phyloP scores from a whole-genome alignment of 2,797 vertebrate species.

The Amazonetta brasiliensis region DNA sequence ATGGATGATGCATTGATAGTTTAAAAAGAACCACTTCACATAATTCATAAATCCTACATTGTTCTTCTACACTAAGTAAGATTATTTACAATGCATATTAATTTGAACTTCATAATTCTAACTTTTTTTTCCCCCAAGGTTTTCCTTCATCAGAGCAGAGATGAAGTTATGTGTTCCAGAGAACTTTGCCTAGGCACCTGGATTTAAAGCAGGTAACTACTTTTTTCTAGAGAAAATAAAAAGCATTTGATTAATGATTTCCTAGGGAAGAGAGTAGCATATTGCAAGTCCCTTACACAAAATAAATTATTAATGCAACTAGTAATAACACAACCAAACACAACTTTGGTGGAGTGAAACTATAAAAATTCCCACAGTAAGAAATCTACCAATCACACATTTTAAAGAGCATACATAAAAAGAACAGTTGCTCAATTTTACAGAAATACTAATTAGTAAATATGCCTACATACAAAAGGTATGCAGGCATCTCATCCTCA shows the following conservation, averaged over 20 bases:
- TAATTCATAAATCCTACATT: background rate
- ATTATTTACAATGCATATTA: background rate
- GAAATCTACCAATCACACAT: background rate
- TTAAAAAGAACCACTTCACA: background rate
- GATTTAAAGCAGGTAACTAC: background rate
- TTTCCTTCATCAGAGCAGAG: background rate
- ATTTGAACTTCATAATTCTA: background rate
- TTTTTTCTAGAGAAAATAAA: background rate
- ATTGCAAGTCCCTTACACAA: background rate
- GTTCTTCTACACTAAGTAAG: background rate
- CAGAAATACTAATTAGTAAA: background rate
- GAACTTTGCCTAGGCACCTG: background rate
- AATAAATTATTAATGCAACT: background rate
- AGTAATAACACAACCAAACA: background rate
- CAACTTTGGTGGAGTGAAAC: background rate
- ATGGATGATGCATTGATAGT: background rate
- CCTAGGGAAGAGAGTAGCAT: background rate
- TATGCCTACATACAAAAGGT: background rate
- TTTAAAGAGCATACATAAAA: background rate
- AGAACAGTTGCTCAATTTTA: background rate
- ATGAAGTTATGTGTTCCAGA: background rate
- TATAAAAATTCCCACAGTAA: background rate
- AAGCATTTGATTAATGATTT: background rate
- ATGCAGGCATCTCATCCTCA: background rate
- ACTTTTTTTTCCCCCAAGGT: background rate